Base-by-base conservation (phyloP, 2,797 vertebrate species). In the Sylvilagus floridanus region DNA sequence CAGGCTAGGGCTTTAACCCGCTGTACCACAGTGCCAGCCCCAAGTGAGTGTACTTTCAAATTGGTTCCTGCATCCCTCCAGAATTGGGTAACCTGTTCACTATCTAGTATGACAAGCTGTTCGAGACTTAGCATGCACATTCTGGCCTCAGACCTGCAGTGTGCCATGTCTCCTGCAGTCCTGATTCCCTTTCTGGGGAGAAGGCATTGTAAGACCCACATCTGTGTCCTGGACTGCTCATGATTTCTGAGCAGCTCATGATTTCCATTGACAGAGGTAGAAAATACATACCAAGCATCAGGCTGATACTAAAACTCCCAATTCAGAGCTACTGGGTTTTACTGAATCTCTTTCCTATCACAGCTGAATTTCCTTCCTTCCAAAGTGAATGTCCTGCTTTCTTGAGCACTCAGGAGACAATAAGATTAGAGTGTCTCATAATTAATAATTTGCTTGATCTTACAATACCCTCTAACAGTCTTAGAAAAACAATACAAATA, bases 391-490 rank as follows among this genome's bases (percentile, higher is more conserved):
- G 8, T 77, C 13, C 91, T 75, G 19, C 12, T 62, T 84, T 60
- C 73, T 88, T 30, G 42, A 94, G 84, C 28, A 57, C 52, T 47
- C 52, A 32, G 9, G 13, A 93, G 32, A 85, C n/a, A 37, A 86
- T 72, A 63, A 81, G 47, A 78, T 65, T 77, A 65, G 37, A 89
- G 50, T 47, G 65, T 71, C 30, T 35, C 26, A 14, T 63, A 13
- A 84, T 78, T 62, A n/a, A 66, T 87, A 30, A 14, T 84, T 94
- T 90, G 37, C 50, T 76, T 95, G 88, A 54, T 60, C 16, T 92
- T 72, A 78, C 19, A 73, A 47, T 47, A 63, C 11, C 30, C 24
- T 65, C 60, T 90, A 75, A 11, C 12, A 37, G 24, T 37, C 83
- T 96, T 63, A 83, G 83, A 83, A 90, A 72, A 92, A 68, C 21